phyloP scores from a whole-genome alignment of 2,888 invertebrate species.

The Mesoligia furuncula region DNA sequence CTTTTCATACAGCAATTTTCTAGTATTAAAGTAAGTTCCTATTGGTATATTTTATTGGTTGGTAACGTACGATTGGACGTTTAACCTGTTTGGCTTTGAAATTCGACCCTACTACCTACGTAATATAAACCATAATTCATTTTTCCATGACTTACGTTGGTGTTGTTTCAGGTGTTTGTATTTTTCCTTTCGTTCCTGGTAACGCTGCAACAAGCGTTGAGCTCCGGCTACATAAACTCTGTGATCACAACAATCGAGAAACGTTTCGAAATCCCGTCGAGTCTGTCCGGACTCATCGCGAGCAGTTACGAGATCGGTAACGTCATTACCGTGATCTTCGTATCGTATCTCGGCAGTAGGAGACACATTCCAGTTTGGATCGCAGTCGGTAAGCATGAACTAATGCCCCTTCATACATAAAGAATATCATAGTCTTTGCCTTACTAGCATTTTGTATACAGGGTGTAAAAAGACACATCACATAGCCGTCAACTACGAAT shows the following conservation, averaged over 20 bases:
- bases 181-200: slow-evolving; percentile 96
- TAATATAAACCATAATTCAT: not conserved
- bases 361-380: slow-evolving; percentile 98
- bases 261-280: slow-evolving; percentile 98
- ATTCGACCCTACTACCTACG: not conserved
- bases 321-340: slow-evolving; percentile 98
- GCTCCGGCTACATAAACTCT: slow-evolving; percentile 97
- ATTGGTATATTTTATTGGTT: not conserved
- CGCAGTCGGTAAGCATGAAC: slow-evolving; percentile 93
- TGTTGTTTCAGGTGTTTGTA: slow-evolving; percentile 94
- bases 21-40: slow-evolving; percentile 94
- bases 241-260: slow-evolving; percentile 99
- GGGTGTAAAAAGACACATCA: too few relatives aligned
- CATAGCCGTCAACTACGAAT: too few relatives aligned
- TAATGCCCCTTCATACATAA: not conserved
- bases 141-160: not conserved
- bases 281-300: slow-evolving; percentile 97
- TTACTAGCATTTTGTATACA: too few relatives aligned
- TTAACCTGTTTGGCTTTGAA: not conserved
- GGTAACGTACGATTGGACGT: not conserved
- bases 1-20: slow-evolving; percentile 96
- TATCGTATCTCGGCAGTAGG: slow-evolving; percentile 97
- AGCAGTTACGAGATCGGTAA: slow-evolving; percentile 99
- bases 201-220: slow-evolving; percentile 96
- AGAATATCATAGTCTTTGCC: too few relatives aligned